Base-by-base conservation (phyloP, 2,888 invertebrate species). In the Dolichomitus sp. region DNA sequence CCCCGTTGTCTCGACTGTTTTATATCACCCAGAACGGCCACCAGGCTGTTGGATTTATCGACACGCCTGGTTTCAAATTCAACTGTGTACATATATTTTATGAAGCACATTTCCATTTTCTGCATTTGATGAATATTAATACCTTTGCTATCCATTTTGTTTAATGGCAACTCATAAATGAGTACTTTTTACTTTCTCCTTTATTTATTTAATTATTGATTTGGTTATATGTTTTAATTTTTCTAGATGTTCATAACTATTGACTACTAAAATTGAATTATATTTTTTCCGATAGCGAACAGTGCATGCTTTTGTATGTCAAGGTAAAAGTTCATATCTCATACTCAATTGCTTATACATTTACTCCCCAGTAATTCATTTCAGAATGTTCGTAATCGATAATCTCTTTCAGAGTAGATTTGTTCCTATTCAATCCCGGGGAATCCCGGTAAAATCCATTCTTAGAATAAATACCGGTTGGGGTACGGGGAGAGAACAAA, bases 381-480 rank as follows among this genome's bases (percentile, higher is more conserved):
- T 61, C 19, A 17, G 3, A 11, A 19, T 17, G 14, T 40, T n/a
- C 9, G 37, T 61, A 61, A 40, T 40, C 37, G 61, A 61, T 61
- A 9, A 37, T 61, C 61, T 37, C 52, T 66, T 37, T 14, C 54
- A 4, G 57, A 50, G 12, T 70, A 30, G 27, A 57, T 59, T 73
- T 50, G 57, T 79, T 79, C 57, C 17, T 30, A 54, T 57, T 82
- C 57, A 74, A 69, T 78, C 68, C 59, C 69, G 30, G 78, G 48
- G 63, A 78, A 70, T 78, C 69, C 52, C 65, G 23, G 74, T 50
- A 27, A 82, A 74, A 74, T 69, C 52, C 52, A 14, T 54, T 69
- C 40, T 42, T 37, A 27, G 65, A 72, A 72, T 70, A 50, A 66
- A 72, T 72, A 40, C n/a, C 14, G 33, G 52, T 14, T 5, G 23